phyloP scores from a whole-genome alignment of 2,888 invertebrate genomes.

The Caprella mutica region DNA sequence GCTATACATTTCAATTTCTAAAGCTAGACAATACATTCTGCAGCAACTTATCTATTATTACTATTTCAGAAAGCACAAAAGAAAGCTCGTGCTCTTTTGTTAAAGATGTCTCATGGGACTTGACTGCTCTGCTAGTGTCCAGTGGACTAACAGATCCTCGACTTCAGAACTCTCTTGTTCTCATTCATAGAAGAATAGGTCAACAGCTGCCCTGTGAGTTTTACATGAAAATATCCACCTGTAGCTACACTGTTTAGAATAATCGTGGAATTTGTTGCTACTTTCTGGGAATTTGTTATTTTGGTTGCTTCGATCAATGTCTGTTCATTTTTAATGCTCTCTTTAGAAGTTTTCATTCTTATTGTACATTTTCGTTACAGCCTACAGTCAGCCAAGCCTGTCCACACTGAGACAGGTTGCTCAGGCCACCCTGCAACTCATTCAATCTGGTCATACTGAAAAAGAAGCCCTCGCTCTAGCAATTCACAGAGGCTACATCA shows the following conservation, averaged over 20 bases:
- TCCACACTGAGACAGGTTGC: slow-evolving; percentile 55
- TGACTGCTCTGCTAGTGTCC: slow-evolving; percentile 17
- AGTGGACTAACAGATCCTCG: slow-evolving; percentile 33
- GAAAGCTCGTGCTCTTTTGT: neutral
- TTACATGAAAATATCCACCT: no score
- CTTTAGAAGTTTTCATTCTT: neutral
- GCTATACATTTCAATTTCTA: no score
- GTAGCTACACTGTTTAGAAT: slow-evolving; percentile 8
- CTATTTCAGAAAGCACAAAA: no score
- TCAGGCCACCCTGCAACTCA: slow-evolving; percentile 53
- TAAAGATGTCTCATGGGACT: slow-evolving; percentile 14
- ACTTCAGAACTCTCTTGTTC: slow-evolving; percentile 44
- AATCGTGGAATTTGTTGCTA: neutral
- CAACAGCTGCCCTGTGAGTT: slow-evolving; percentile 41
- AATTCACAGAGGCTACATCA: slow-evolving; percentile 13
- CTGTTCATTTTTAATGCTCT: neutral
- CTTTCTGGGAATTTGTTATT: neutral
- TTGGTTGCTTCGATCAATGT: neutral
- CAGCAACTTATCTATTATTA: no score
- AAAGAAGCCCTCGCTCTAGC: slow-evolving; percentile 49
- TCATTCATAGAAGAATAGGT: slow-evolving; percentile 42
- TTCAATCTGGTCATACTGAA: slow-evolving; percentile 50
- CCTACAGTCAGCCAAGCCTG: slow-evolving; percentile 51
- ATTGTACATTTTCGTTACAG: slow-evolving; percentile 40
- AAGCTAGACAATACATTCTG: no score